Evolutionary conservation across 2,888 invertebrate species (phyloP), one percentile per base, ranked within the genome.

Genomic region (Napeogenes sylphis): DNA sequence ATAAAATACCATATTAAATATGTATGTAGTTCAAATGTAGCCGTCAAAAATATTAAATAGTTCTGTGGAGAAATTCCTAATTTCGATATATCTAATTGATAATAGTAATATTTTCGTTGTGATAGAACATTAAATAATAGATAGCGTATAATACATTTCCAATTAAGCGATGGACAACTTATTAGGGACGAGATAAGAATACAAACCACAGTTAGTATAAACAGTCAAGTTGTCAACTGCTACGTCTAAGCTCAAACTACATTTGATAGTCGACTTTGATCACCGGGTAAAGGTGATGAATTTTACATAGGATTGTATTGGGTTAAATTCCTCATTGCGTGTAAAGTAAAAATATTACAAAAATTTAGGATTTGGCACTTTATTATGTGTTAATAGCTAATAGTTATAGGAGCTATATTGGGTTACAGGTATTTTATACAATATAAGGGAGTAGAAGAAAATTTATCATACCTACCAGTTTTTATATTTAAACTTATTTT

Each of bases 11-110:
- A 56, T 59, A 47, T 61, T 53, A 54, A 60, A 59, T 61, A 62
- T 42, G 21, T 58, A 46, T 51, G 56, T 62, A 63, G 59, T 71
- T 71, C 70, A 69, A 66, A 69, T 69, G 63, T 66, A 73, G 72
- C 83, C 83, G 82, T 82, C 83, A 82, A 77, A 78, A 82, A 83
- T 82, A 83, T 83, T 83, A 81, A 78, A 77, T 79, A 81, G 77
- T 79, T 77, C 66, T 53, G 61, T 65, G 63, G 59, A 61, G 59
- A 66, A 66, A 68, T 62, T 60, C 56, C 33, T 61, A 45, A 61
- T 62, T 67, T 68, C 63, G 62, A 61, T 69, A 67, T 10, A 58
- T 61, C 58, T 62, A 61, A 59, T 60, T 59, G 56, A 61, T 63
- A 56, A 47, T 30, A 59, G 45, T 60, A 56, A 59, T 64, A 54